A percentile compares a stretch with the other conserved stretches of the same genome.
Conservation (phyloP, 1,140 invertebrate genomes). For the Drosophila arawakana region DNA sequence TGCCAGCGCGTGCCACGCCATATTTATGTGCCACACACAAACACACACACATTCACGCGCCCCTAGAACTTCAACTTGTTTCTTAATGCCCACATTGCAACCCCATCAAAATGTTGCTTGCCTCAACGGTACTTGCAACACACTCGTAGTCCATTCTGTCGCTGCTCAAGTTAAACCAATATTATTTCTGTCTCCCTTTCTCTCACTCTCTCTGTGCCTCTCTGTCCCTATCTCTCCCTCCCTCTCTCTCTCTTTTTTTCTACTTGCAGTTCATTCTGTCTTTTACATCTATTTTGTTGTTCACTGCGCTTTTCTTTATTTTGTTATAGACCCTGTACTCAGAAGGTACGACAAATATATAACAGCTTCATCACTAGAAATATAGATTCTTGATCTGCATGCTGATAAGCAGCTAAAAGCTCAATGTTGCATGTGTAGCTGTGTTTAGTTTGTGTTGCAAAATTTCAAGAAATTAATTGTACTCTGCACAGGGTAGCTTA, state of each 20-base stretch:
- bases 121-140: not conserved
- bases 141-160: conserved; percentile 5
- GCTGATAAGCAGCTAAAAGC: no score
- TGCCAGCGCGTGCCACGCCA: conserved; percentile 44
- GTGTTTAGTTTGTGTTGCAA: no score
- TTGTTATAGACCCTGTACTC: conserved; percentile 6
- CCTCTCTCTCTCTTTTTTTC: not conserved
- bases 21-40: conserved; percentile 46
- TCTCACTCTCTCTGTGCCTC: not conserved
- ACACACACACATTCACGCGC: not conserved
- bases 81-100: not conserved
- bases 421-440: no score
- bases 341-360: no score
- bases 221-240: not conserved
- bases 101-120: not conserved
- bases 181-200: conserved; percentile 55
- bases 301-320: conserved; percentile 48
- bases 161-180: conserved; percentile 71
- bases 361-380: no score
- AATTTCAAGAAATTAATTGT: no score
- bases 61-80: not conserved
- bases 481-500: no score
- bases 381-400: no score
- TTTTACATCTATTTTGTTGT: conserved; percentile 46
- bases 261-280: conserved; percentile 60